Evolutionary conservation across 64 coral and sea anemone genomes (phyloP), one percentile per base, ranked within the genome.

Genomic region (Cladopsammia gracilis): DNA sequence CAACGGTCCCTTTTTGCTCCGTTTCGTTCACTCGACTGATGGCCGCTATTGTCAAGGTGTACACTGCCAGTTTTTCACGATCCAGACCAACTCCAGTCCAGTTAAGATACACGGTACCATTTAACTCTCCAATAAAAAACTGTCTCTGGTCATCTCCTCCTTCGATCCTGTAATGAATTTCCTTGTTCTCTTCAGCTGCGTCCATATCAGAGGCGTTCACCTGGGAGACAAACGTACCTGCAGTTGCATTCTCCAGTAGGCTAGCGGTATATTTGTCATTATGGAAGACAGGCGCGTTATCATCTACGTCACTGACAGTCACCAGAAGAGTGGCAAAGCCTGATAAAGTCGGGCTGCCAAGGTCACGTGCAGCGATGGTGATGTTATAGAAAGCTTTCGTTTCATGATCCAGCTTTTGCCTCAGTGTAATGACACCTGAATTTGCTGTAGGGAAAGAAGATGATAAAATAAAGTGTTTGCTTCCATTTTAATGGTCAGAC

Each of bases 181-280:
- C 89, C 49, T 91, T 93, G 66, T 99, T 88, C 16, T 75, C 68
- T 6, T 87, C 83, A 26, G 87, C 94, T 16, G 77, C 86, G 53
- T 99, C 98, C 6, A 83, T 67, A 58, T 99, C 98, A 34, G 91
- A 92, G 0, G 98, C 98, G 71, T 99, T 99, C 3, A 96, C 88
- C 62, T 96, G 94, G 58, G 66, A 58, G 52, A 99, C 91, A 22
- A 89, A 76, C 23, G 72, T 78, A 13, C 94, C 82, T 23, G 73
- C 77, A 26, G 90, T 91, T 10, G 94, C 90, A 56, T 99, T 99
- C 44, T 99, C 98, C 4, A 90, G 65, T 25, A 99, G 25, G 22
- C 49, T 47, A 4, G 84, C 92, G 5, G 82, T 25, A 42, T 96
- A 99, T 19, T 58, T 24, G 23, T 59, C 25, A 23, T 94, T 50